A percentile compares a stretch with the other conserved stretches of the same genome.
phyloP scores from a whole-genome alignment of 2,797 vertebrate species.

The Pseudopleuronectes americanus region DNA sequence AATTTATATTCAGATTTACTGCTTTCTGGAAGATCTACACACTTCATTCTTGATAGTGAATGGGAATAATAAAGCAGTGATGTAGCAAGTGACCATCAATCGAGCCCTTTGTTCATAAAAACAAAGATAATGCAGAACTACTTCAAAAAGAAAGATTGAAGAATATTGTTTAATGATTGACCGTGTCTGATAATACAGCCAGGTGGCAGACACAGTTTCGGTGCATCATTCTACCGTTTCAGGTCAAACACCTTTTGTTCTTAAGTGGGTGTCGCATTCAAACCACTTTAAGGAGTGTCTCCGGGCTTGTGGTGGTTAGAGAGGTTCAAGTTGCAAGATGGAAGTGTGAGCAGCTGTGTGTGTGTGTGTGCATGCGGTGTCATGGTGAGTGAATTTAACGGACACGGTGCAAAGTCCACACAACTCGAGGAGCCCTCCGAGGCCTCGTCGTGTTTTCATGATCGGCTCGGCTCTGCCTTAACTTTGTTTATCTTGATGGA shows the following conservation, averaged over 20 bases:
- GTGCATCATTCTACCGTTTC: conserved; percentile 47
- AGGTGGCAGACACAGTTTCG: conserved; percentile 72
- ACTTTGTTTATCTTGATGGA: conserved; percentile 62
- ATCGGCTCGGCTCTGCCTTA: conserved; percentile 11
- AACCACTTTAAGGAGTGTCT: conserved; percentile 67
- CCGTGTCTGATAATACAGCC: conserved; percentile 65
- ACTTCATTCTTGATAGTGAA: background rate
- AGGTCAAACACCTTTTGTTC: conserved; percentile 68
- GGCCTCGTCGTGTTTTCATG: conserved; percentile 8
- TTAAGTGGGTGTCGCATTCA: conserved; percentile 57
- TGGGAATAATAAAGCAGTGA: background rate
- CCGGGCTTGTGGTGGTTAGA: conserved; percentile 17
- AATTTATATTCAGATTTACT: background rate
- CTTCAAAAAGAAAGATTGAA: background rate
- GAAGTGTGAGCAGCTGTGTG: conserved; percentile 52
- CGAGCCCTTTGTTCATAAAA: background rate
- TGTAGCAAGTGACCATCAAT: background rate
- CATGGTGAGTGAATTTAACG: conserved; percentile 59
- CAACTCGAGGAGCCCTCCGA: conserved; percentile 24
- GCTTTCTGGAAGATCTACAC: background rate
- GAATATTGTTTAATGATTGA: conserved; percentile 72
- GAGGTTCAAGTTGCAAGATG: conserved; percentile 45
- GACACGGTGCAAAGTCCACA: conserved; percentile 73
- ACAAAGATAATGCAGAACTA: background rate
- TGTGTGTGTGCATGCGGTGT: conserved; percentile 11